Evolutionary conservation across 2,888 invertebrate species (phyloP).

Genomic region (Euproctis similis): DNA sequence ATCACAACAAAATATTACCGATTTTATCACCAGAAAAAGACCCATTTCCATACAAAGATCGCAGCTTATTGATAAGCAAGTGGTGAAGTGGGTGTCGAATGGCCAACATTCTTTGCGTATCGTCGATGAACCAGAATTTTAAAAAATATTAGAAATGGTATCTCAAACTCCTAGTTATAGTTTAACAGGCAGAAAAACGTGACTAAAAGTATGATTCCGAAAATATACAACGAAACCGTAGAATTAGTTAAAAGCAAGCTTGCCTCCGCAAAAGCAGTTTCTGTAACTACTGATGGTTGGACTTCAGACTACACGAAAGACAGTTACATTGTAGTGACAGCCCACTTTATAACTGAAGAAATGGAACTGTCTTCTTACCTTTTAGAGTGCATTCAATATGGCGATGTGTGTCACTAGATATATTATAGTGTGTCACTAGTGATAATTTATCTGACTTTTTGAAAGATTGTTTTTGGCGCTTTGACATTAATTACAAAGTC

Average conservation of each 20-base stretch:
- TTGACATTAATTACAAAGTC: conserved; percentile 23
- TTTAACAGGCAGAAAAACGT: conserved; percentile 22
- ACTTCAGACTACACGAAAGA: conserved; percentile 27
- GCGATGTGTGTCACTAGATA: too few relatives aligned
- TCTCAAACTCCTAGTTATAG: conserved; percentile 17
- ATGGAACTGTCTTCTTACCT: conserved; percentile 5
- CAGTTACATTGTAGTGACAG: conserved; percentile 27
- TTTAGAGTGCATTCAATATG: too few relatives aligned
- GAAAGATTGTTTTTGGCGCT: conserved; percentile 7
- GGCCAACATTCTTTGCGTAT: conserved; percentile 16
- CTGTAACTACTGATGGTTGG: conserved; percentile 29
- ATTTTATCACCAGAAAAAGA: too few relatives aligned
- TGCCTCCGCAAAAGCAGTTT: conserved; percentile 14
- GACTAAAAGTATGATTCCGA: conserved; percentile 20
- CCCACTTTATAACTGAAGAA: conserved; percentile 21
- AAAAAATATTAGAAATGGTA: conserved; percentile 17
- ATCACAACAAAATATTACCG: conserved; percentile 5
- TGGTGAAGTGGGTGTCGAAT: conserved; percentile 7
- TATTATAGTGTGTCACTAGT: too few relatives aligned
- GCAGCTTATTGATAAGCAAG: conserved; percentile 6
- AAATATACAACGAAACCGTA: conserved; percentile 13
- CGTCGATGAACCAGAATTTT: conserved; percentile 25
- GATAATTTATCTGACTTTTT: conserved; percentile 8
- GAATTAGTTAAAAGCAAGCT: conserved; percentile 15
- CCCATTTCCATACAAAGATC: conserved; percentile 3